Base-by-base conservation (phyloP, 1,140 invertebrate species). In the Delia radicum region DNA sequence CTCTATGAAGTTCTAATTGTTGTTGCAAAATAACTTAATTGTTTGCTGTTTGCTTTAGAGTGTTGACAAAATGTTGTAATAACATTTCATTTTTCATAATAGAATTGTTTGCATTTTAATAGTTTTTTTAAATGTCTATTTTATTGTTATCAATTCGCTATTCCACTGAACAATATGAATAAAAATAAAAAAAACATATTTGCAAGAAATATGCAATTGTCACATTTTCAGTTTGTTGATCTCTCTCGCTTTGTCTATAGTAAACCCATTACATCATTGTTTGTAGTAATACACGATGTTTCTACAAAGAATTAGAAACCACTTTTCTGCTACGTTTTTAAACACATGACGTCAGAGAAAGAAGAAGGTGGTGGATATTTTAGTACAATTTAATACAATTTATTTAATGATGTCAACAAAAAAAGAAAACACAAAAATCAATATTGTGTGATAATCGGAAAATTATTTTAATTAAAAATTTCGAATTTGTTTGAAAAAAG, bases 151-250 rank as follows among this genome's bases (percentile, higher is more conserved):
- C 18, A 55, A 55, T 7, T 55, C 24, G 48, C n/a, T 8, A 21
- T 55, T 8, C 18, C 5, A 55, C 48, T n/a, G 24, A 55, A 55
- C 48, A 24, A 55, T 55, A 55, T 24, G 48, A 55, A 55, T 0
- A 28, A 28, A 12, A 65, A 65, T 15, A 28, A 65, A 29, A 29
- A 28, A 28, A 10, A 65, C 29, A 33, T n/a, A 21, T 55, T 55
- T 37, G 18, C 0, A 24, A 24, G 24, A 69, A 69, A 33, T 31
- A 21, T 69, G 29, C 62, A 65, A 37, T 33, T 69, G 65, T 33
- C 29, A 69, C 65, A 69, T 21, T 69, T 69, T 33, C 15, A 24
- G 65, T 69, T 69, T 55, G 21, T 55, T 55, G 48, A 55, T 55
- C 48, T 55, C 21, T n/a, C n/a, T n/a, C n/a, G n/a, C n/a, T n/a